Conservation (phyloP, 2,797 vertebrate genomes). For the Melanotaenia parkinsoni region DNA sequence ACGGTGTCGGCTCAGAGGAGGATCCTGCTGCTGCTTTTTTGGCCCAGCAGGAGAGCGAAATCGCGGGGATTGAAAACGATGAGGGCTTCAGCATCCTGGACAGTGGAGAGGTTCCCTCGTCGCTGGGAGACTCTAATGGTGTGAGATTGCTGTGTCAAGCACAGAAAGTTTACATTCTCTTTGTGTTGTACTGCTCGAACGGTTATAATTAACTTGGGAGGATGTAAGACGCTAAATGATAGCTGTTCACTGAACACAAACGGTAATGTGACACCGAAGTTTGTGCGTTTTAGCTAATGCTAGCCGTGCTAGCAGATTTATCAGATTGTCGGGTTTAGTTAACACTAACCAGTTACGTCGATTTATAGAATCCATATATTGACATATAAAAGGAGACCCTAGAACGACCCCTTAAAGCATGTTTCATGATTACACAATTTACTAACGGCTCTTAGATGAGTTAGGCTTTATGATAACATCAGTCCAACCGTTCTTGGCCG, state of each 20-base stretch:
- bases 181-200: not conserved
- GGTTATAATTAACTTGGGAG: rapidly evolving
- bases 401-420: rapidly evolving
- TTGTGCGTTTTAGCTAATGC: constrained; percentile 32
- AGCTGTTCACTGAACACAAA: not conserved
- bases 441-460: not conserved
- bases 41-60: constrained; percentile 95
- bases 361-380: not conserved
- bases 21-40: constrained; percentile 93
- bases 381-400: rapidly evolving
- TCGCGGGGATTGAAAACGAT: constrained; percentile 95
- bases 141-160: constrained; percentile 12
- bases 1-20: constrained; percentile 86
- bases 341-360: not conserved
- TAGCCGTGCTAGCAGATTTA: constrained; percentile 50
- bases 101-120: constrained; percentile 87
- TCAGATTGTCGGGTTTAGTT: constrained; percentile 11
- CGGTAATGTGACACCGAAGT: not conserved
- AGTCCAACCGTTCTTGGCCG: not conserved
- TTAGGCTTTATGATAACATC: constrained; percentile 6
- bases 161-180: not conserved
- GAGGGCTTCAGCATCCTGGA: constrained; percentile 96
- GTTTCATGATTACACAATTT: not conserved
- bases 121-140: constrained; percentile 75
- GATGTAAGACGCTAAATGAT: not conserved